These are phyloP conservation scores for Hedychridium roseum DNA, from an alignment of 2,888 invertebrate genomes.

Conservation along the genomic window DNA sequence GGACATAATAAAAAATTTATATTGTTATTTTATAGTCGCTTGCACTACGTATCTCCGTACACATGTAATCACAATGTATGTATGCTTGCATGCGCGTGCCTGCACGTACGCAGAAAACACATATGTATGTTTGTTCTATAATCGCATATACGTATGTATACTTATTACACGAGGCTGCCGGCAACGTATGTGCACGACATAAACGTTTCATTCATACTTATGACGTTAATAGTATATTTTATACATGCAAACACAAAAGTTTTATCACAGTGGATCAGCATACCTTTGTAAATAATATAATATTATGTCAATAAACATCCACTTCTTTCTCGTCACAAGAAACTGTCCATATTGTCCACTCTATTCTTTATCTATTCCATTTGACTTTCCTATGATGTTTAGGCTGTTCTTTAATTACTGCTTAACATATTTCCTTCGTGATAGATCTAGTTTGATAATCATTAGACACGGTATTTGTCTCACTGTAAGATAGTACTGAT, in stretches of 20 bases:
- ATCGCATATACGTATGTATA: conserved; percentile 29
- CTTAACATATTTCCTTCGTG: no score
- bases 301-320: conserved; percentile 45
- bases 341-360: no score
- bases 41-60: conserved; percentile 27
- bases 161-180: no score
- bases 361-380: conserved; percentile 14
- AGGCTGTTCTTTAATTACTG: no score
- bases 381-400: conserved; percentile 10
- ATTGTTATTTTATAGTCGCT: conserved; percentile 32
- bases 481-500: no score
- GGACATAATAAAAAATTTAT: conserved; percentile 31
- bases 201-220: conserved; percentile 42
- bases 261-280: conserved; percentile 64
- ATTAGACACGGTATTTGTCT: no score
- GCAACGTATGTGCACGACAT: conserved; percentile 27
- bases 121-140: conserved; percentile 17
- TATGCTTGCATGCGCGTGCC: conserved; percentile 14
- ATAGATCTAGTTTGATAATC: no score
- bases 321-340: no score
- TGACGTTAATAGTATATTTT: conserved; percentile 57
- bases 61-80: conserved; percentile 37
- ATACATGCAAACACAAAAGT: conserved; percentile 62
- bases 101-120: conserved; percentile 7
- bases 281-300: conserved; percentile 58